A percentile compares a stretch with the other conserved stretches of the same genome.
phyloP scores from a whole-genome alignment of 2,888 invertebrate species.

The Loripinus fragilis region DNA sequence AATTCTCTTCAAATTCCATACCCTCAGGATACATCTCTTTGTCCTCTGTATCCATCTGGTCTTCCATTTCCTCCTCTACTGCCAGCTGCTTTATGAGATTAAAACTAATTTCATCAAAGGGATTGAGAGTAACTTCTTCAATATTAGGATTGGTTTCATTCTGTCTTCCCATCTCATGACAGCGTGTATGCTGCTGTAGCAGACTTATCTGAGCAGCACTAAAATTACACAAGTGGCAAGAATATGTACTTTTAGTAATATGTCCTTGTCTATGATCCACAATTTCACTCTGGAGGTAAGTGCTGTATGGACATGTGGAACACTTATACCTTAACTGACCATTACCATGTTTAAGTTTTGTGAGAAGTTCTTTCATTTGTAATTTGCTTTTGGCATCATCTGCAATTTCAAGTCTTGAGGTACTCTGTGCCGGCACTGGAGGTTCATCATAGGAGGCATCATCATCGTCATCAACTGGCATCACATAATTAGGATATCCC shows the following conservation, averaged over 20 bases:
- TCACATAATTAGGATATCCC: not conserved
- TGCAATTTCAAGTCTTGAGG: not conserved
- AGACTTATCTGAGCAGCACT: slow-evolving; percentile 69
- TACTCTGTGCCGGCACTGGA: slow-evolving; percentile 20
- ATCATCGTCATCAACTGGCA: slow-evolving; percentile 14
- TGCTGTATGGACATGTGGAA: slow-evolving; percentile 71
- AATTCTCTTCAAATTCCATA: slow-evolving; percentile 45
- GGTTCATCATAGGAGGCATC: slow-evolving; percentile 40
- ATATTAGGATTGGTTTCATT: slow-evolving; percentile 14
- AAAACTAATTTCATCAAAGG: slow-evolving; percentile 61
- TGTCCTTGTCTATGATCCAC: slow-evolving; percentile 75
- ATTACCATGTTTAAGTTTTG: slow-evolving; percentile 38
- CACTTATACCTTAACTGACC: slow-evolving; percentile 71
- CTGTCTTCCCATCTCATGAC: slow-evolving; percentile 55
- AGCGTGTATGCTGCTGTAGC: slow-evolving; percentile 72
- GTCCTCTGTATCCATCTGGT: slow-evolving; percentile 27
- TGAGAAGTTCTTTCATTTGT: slow-evolving; percentile 37
- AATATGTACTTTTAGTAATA: slow-evolving; percentile 66
- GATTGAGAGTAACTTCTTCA: slow-evolving; percentile 37
- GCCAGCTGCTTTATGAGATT: slow-evolving; percentile 55
- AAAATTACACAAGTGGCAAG: slow-evolving; percentile 73
- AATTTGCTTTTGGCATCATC: slow-evolving; percentile 22
- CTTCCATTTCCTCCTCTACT: slow-evolving; percentile 42
- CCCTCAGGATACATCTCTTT: slow-evolving; percentile 28
- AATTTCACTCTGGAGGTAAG: slow-evolving; percentile 70